A percentile compares a stretch with the other conserved stretches of the same genome.
Conservation (phyloP, 1,140 invertebrate species). For the Armadillidium nasatum region DNA sequence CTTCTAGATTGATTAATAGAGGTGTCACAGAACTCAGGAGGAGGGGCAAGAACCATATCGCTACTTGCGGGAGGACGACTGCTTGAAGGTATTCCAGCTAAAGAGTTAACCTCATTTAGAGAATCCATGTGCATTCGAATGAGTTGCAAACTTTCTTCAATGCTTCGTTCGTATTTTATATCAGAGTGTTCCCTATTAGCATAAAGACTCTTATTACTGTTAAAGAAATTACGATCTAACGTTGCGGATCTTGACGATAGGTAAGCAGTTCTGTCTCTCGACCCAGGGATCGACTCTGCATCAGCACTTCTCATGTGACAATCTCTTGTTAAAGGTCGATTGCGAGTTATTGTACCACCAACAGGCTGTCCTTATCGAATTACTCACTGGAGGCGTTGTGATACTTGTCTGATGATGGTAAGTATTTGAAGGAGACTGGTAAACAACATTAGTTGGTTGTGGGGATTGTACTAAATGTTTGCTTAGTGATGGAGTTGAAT, state of each 20-base stretch:
- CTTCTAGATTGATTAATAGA: constrained; percentile 45
- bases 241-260: constrained; percentile 28
- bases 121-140: constrained; percentile 51
- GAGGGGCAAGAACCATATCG: constrained; percentile 62
- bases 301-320: constrained; percentile 30
- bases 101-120: constrained; percentile 45
- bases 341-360: constrained; percentile 36
- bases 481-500: constrained; percentile 15
- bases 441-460: constrained; percentile 27
- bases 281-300: constrained; percentile 20
- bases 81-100: constrained; percentile 35
- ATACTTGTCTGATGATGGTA: constrained; percentile 22
- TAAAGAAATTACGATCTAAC: constrained; percentile 23
- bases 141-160: constrained; percentile 51
- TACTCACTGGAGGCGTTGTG: constrained; percentile 31
- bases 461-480: constrained; percentile 21
- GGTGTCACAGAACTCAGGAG: constrained; percentile 65
- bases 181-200: constrained; percentile 33
- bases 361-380: constrained; percentile 25
- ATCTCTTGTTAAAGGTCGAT: constrained; percentile 34
- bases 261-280: constrained; percentile 31
- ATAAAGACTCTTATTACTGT: constrained; percentile 27
- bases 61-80: background rate
- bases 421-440: constrained; percentile 28
- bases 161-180: constrained; percentile 48